Conservation (phyloP, 64 coral and sea anemone genomes). For the Pachyseris speciosa region DNA sequence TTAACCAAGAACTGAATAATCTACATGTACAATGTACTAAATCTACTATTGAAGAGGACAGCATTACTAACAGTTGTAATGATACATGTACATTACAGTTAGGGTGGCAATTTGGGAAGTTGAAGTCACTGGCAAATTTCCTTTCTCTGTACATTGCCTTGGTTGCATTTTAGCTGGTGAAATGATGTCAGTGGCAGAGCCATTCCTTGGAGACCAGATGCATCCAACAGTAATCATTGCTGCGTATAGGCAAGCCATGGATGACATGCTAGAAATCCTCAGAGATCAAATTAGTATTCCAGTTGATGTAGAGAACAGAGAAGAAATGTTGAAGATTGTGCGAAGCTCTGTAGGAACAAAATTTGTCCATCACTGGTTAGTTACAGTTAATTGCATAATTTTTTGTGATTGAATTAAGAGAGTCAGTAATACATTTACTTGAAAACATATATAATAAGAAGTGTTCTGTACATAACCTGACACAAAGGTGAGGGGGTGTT, state of each 20-base stretch:
- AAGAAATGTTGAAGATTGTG: constrained; percentile 97
- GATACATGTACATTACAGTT: no score
- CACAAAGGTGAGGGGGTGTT: no score
- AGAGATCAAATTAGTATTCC: constrained; percentile 96
- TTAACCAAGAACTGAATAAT: no score
- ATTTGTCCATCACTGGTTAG: constrained; percentile 98
- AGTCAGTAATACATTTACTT: neutral
- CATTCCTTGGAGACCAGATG: constrained; percentile 95
- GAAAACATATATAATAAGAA: no score
- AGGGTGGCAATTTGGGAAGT: neutral
- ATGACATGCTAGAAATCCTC: constrained; percentile 90
- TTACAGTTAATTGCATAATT: no score
- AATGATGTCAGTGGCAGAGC: constrained; percentile 96
- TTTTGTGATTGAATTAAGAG: no score
- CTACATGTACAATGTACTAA: no score
- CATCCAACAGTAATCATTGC: constrained; percentile 95
- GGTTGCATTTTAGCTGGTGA: constrained; percentile 87
- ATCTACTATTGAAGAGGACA: no score
- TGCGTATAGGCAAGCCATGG: constrained; percentile 94
- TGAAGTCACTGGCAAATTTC: neutral
- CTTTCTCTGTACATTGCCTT: no score
- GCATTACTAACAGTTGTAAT: no score
- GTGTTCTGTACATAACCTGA: no score
- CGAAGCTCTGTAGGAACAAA: constrained; percentile 96
- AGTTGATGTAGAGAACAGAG: constrained; percentile 90